These are phyloP conservation scores for Thermophis baileyi DNA, from an alignment of 2,113 vertebrate species.

Conservation along the genomic window DNA sequence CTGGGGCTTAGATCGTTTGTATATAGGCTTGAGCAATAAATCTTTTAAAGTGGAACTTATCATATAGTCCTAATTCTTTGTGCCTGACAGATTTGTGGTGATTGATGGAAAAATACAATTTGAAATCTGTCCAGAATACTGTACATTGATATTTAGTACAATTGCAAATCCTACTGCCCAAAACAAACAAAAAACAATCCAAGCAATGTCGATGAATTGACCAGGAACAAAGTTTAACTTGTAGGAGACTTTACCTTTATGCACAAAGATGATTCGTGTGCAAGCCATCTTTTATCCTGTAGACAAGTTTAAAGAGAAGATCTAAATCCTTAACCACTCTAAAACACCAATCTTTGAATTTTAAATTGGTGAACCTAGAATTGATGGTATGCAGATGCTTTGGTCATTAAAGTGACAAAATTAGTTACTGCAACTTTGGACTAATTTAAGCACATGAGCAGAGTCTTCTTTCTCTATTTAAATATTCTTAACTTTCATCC, in stretches of 20 bases:
- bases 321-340: neutral
- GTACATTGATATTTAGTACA: neutral
- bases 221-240: neutral
- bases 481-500: neutral
- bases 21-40: no score
- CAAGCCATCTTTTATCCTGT: neutral
- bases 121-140: neutral
- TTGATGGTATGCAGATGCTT: constrained; percentile 30
- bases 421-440: neutral
- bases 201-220: neutral
- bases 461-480: neutral
- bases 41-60: no score
- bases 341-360: neutral
- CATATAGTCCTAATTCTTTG: no score
- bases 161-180: neutral
- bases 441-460: neutral
- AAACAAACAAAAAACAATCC: neutral
- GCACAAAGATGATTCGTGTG: neutral
- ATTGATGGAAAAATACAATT: neutral
- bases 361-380: neutral
- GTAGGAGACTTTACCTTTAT: neutral
- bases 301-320: neutral
- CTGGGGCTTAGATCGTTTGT: no score
- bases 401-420: constrained; percentile 33
- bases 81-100: neutral